These are phyloP conservation scores for Harpagifer antarcticus DNA, from an alignment of 2,797 vertebrate species.

Conservation along the genomic window DNA sequence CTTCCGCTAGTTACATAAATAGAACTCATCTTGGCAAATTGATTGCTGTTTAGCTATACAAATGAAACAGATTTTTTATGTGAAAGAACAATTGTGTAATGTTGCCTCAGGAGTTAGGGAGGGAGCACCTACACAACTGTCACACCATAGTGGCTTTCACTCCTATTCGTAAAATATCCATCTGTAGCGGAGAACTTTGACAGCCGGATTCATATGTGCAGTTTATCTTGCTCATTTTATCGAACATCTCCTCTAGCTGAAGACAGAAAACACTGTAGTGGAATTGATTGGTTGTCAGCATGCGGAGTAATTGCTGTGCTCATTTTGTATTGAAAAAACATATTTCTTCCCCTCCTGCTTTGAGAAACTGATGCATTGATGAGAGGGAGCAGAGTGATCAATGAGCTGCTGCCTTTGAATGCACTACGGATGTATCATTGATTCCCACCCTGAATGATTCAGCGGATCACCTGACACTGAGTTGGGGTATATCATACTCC, in stretches of 20 bases:
- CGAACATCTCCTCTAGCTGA: conserved; percentile 58
- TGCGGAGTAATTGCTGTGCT: conserved; percentile 66
- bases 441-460: conserved; percentile 54
- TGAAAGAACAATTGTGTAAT: conserved; percentile 26
- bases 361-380: conserved; percentile 62
- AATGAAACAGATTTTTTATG: conserved; percentile 1
- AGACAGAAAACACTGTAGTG: conserved; percentile 69
- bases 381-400: conserved; percentile 65
- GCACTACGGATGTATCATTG: conserved; percentile 45
- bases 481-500: conserved; percentile 19
- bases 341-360: conserved; percentile 51
- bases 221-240: conserved; percentile 70
- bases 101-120: conserved; percentile 31
- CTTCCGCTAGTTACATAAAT: conserved; percentile 2
- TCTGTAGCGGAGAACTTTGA: conserved; percentile 46
- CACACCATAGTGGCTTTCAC: conserved; percentile 43
- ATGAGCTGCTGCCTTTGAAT: conserved; percentile 65
- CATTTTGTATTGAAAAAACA: conserved; percentile 72
- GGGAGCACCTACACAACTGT: conserved; percentile 34
- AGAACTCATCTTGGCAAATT: background rate
- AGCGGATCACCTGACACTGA: conserved; percentile 47
- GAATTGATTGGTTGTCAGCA: conserved; percentile 79
- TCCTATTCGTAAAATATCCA: conserved; percentile 59
- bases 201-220: conserved; percentile 55
- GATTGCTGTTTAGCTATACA: conserved; percentile 21